phyloP scores from a whole-genome alignment of 1,140 invertebrate genomes.

The Periplaneta americana region DNA sequence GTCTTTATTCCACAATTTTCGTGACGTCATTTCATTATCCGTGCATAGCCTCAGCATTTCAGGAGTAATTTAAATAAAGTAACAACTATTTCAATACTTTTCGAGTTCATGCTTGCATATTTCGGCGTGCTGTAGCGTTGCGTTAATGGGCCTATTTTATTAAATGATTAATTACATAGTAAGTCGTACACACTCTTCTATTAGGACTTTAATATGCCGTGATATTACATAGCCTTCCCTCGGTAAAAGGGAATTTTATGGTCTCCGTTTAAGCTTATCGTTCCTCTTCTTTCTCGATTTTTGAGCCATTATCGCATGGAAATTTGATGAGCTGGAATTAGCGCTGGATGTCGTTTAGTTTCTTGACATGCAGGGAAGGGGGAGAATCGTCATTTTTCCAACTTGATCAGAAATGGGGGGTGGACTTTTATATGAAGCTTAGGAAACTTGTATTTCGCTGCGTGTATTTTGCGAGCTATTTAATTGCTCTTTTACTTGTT shows the following conservation, averaged over 20 bases:
- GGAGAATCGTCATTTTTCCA: background rate
- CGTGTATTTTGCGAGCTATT: background rate
- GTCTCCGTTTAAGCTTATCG: background rate
- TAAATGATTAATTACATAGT: background rate
- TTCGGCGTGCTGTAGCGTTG: background rate
- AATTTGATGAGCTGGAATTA: background rate
- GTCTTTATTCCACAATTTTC: no score
- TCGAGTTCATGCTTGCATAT: no score
- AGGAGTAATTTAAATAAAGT: no score
- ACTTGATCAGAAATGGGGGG: background rate
- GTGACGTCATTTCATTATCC: no score
- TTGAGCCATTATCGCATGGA: background rate
- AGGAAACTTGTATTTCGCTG: background rate
- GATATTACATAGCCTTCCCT: background rate
- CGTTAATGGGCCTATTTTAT: background rate
- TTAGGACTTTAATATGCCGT: background rate
- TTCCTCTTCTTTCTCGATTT: background rate
- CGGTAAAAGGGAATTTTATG: background rate
- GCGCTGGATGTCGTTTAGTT: background rate
- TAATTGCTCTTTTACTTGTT: background rate
- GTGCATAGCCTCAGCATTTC: no score
- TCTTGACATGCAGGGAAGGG: background rate
- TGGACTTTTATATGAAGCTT: background rate
- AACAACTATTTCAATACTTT: no score
- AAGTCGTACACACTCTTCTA: background rate